phyloP scores from a whole-genome alignment of 2,888 invertebrate species.

The Tenthredo notha region DNA sequence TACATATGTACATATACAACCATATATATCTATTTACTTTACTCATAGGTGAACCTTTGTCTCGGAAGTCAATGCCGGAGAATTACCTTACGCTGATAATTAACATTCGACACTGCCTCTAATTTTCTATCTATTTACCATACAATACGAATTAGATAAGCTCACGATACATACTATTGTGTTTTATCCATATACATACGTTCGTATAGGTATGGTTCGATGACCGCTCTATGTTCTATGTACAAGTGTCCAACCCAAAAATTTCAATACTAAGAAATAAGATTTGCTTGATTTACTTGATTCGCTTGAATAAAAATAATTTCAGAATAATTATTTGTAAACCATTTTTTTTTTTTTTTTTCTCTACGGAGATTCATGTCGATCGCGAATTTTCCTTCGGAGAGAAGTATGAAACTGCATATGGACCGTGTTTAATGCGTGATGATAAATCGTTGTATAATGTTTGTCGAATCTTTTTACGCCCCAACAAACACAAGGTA shows the following conservation, averaged over 20 bases:
- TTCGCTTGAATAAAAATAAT: background rate
- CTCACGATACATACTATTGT: background rate
- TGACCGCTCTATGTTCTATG: background rate
- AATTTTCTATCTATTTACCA: slow-evolving; percentile 28
- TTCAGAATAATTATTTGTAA: background rate
- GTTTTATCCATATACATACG: background rate
- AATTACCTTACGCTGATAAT: slow-evolving; percentile 34
- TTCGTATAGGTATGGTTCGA: background rate
- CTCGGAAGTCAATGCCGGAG: slow-evolving; percentile 18
- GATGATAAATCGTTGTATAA: background rate
- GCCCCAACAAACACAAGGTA: background rate
- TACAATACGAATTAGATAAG: slow-evolving; percentile 36
- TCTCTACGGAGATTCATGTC: background rate
- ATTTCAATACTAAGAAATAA: background rate
- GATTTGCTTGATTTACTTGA: background rate
- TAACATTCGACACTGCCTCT: slow-evolving; percentile 19
- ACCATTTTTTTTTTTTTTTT: background rate
- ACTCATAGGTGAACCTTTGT: slow-evolving; percentile 40
- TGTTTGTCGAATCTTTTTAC: background rate
- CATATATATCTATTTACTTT: slow-evolving; percentile 33
- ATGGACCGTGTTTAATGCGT: background rate
- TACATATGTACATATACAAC: background rate
- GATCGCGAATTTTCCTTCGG: background rate
- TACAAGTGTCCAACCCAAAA: background rate
- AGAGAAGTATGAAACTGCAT: background rate